Conservation (phyloP, 2,113 vertebrate species). For the Chelonoidis abingdonii region DNA sequence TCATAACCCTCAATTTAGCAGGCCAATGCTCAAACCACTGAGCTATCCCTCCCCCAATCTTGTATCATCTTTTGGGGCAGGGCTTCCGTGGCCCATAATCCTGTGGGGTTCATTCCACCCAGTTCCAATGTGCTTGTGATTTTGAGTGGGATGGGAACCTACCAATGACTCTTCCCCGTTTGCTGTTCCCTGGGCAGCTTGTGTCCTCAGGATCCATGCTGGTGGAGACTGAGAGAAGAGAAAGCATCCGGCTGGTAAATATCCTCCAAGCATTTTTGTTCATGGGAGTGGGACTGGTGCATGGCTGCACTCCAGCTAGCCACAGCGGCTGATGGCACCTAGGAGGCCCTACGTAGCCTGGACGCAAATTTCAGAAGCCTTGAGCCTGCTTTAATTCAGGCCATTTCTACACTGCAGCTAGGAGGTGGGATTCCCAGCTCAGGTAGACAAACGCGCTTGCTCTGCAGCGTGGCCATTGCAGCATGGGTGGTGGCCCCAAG, state of each 20-base stretch:
- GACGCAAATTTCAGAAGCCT: neutral
- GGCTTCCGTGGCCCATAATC: neutral
- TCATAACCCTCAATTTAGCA: too few species aligned
- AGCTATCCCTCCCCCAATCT: too few species aligned
- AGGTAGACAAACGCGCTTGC: neutral
- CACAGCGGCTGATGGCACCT: neutral
- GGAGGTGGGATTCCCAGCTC: neutral
- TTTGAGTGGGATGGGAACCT: neutral
- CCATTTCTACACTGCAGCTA: too few species aligned
- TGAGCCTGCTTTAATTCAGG: neutral
- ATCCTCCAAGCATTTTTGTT: neutral
- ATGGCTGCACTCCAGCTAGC: neutral
- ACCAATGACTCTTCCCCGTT: neutral
- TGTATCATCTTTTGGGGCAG: neutral
- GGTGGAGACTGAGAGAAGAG: conserved; percentile 63
- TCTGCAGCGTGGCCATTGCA: neutral
- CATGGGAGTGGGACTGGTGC: neutral
- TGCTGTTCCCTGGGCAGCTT: conserved; percentile 38
- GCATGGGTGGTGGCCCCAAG: neutral
- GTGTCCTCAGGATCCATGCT: conserved; percentile 56
- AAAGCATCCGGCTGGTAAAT: conserved; percentile 58
- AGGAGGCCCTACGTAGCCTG: neutral
- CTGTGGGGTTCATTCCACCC: neutral
- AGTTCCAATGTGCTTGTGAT: neutral
- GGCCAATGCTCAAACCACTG: too few species aligned